Conservation (phyloP, 2,888 invertebrate genomes). For the Ditula angustiorana region DNA sequence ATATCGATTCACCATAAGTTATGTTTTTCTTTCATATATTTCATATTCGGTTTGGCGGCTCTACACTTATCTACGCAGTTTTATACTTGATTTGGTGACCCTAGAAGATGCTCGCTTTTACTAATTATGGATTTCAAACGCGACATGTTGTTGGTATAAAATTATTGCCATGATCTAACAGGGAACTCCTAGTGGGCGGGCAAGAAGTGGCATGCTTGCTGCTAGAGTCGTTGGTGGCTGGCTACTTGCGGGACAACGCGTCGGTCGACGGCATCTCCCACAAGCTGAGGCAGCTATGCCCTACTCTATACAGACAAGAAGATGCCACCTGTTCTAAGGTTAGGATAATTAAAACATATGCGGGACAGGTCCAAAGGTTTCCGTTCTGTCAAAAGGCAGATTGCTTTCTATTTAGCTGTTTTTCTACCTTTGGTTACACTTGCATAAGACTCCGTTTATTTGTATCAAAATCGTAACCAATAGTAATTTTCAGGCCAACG, state of each 20-base stretch:
- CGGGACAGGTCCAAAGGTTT: not conserved
- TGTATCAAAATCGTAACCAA: not conserved
- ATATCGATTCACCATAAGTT: no score
- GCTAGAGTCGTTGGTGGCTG: conserved; percentile 94
- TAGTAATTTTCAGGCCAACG: conserved; percentile 89
- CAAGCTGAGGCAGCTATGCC: conserved; percentile 95
- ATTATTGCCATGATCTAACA: conserved; percentile 51
- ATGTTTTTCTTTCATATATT: no score
- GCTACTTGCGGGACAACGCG: conserved; percentile 97
- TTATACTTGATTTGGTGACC: no score
- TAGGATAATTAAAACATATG: conserved; percentile 46
- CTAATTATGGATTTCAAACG: no score
- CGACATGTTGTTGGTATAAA: no score
- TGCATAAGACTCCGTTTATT: no score
- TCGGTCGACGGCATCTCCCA: conserved; percentile 96
- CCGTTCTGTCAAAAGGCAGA: not conserved
- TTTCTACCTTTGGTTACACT: not conserved
- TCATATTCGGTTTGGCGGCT: no score
- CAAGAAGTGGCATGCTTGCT: conserved; percentile 88
- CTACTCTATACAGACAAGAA: conserved; percentile 96
- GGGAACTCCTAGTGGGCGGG: conserved; percentile 92
- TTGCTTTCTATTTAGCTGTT: not conserved
- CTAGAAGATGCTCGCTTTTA: no score
- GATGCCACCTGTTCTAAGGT: conserved; percentile 98
- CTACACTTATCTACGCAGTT: no score